Conservation (phyloP, 2,113 vertebrate genomes). For the Petaurus breviceps region DNA sequence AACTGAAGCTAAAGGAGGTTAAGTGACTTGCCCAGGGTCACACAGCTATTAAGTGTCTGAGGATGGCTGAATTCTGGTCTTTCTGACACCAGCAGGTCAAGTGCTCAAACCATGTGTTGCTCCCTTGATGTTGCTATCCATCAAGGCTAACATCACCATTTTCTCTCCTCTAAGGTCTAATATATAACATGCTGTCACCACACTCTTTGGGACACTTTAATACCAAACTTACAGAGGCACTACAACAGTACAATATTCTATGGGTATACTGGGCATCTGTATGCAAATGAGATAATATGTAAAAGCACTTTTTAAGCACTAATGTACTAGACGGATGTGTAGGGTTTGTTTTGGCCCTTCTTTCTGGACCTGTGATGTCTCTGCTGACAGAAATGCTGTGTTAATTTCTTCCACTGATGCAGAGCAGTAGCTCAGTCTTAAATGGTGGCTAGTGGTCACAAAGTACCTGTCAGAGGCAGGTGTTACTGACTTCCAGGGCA, state of each 20-base stretch:
- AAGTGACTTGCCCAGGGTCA: neutral
- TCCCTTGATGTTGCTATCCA: neutral
- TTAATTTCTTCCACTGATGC: neutral
- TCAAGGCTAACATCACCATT: neutral
- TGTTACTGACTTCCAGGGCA: neutral
- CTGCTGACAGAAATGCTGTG: neutral
- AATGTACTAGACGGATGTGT: neutral
- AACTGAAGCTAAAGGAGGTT: neutral
- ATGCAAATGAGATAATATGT: neutral
- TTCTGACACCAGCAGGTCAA: fast-evolving
- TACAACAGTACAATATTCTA: no score
- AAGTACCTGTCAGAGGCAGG: neutral
- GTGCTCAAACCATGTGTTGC: neutral
- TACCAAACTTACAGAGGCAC: neutral
- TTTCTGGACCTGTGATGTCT: no score
- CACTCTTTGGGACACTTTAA: neutral
- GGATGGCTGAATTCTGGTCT: fast-evolving
- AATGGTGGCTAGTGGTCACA: neutral
- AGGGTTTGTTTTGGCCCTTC: neutral
- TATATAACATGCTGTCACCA: neutral
- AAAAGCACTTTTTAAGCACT: neutral
- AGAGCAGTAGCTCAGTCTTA: neutral
- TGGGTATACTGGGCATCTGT: neutral
- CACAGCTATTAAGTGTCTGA: neutral
- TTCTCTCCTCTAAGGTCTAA: neutral